A percentile compares a stretch with the other conserved stretches of the same genome.
These are phyloP conservation scores for Archips xylosteana DNA, from an alignment of 2,888 invertebrate species.

Conservation along the genomic window DNA sequence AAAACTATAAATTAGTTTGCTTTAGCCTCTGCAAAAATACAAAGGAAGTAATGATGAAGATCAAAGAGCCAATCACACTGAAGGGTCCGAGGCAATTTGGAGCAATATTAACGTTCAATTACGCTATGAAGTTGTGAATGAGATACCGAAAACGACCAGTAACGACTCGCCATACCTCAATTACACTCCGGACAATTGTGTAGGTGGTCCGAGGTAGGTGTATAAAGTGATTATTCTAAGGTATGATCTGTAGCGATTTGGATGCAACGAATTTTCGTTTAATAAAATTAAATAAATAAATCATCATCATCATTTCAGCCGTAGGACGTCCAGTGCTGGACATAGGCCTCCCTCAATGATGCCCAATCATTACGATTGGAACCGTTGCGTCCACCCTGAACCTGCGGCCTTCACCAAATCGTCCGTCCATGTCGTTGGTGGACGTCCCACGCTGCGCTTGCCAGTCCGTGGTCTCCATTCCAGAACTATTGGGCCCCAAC, in stretches of 20 bases:
- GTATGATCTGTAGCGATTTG: constrained; percentile 40
- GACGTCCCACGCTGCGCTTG: too few species aligned
- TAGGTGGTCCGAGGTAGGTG: constrained; percentile 50
- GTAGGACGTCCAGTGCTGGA: too few species aligned
- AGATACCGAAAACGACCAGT: neutral
- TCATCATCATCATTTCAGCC: too few species aligned
- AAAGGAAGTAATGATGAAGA: neutral
- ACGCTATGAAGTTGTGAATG: neutral
- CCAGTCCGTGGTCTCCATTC: too few species aligned
- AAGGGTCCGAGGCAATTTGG: neutral
- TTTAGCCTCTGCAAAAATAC: neutral
- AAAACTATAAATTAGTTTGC: neutral
- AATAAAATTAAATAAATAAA: too few species aligned
- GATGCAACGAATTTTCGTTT: too few species aligned
- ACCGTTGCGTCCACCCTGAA: too few species aligned
- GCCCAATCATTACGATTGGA: too few species aligned
- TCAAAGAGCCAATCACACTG: neutral
- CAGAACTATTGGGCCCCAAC: too few species aligned
- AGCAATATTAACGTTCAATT: neutral
- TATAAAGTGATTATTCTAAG: constrained; percentile 47
- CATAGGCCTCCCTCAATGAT: too few species aligned
- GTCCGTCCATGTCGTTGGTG: too few species aligned
- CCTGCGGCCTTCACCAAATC: too few species aligned
- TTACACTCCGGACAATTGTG: constrained; percentile 56
- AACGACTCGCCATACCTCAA: constrained; percentile 47